phyloP scores from a whole-genome alignment of 2,113 vertebrate species.

The Mirza zaza region DNA sequence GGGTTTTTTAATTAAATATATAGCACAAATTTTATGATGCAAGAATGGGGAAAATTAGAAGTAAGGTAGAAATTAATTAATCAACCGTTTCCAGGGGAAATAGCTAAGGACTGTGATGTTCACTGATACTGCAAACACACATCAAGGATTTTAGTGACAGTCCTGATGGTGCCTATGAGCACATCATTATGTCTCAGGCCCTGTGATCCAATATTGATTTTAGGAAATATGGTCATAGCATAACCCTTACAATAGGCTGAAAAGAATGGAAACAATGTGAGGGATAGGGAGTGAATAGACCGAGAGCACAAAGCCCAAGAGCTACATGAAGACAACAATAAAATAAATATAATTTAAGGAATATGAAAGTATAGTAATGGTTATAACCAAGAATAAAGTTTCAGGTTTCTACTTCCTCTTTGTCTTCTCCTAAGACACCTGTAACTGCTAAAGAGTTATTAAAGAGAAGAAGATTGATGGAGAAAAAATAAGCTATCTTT shows the following conservation, averaged over 20 bases:
- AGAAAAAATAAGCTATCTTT: conserved; percentile 19
- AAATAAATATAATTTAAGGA: conserved; percentile 22
- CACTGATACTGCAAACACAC: neutral
- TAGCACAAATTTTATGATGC: conserved; percentile 1
- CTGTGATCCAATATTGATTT: neutral
- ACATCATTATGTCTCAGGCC: neutral
- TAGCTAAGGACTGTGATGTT: neutral
- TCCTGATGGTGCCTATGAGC: neutral
- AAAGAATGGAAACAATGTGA: neutral
- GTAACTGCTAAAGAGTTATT: neutral
- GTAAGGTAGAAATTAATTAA: conserved; percentile 34
- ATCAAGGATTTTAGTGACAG: neutral
- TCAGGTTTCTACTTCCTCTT: neutral
- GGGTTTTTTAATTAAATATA: neutral
- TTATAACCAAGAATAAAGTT: neutral
- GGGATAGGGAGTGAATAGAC: neutral
- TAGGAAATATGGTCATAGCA: neutral
- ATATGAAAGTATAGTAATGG: neutral
- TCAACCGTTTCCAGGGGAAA: neutral
- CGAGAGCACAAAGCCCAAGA: neutral
- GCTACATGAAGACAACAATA: neutral
- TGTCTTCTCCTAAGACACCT: neutral
- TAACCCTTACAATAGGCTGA: neutral
- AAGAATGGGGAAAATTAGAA: neutral
- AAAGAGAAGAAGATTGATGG: neutral